Conservation (phyloP, 2,113 vertebrate species). For the Mus pahari region DNA sequence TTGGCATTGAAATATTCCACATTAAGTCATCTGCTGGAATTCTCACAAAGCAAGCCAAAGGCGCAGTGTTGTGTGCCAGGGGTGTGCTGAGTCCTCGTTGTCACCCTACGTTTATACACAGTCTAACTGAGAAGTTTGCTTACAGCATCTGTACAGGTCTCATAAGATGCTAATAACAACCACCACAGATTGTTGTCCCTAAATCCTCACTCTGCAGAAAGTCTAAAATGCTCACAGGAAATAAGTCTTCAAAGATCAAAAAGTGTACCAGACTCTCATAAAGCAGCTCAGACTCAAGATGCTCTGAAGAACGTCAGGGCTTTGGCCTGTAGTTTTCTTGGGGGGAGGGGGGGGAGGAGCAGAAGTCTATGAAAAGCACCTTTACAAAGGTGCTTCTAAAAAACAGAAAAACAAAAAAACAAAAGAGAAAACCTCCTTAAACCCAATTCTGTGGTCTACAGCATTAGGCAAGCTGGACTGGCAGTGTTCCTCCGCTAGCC, state of each 20-base stretch:
- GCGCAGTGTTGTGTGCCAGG: too few relatives aligned
- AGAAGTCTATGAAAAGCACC: neutral
- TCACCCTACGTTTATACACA: neutral
- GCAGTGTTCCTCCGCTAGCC: neutral
- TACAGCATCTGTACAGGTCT: neutral
- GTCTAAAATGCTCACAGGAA: conserved; percentile 2
- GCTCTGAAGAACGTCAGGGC: neutral
- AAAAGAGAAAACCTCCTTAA: neutral
- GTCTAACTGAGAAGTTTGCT: neutral
- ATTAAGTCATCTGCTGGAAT: neutral
- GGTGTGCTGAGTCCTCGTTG: neutral
- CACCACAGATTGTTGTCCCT: neutral
- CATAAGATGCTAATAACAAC: neutral
- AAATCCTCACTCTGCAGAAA: neutral
- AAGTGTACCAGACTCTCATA: neutral
- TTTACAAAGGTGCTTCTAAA: neutral
- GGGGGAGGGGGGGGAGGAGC: neutral
- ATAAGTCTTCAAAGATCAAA: neutral
- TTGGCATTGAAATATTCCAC: neutral
- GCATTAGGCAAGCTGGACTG: neutral
- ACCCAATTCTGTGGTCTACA: neutral
- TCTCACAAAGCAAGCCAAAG: neutral
- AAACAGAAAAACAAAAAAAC: neutral
- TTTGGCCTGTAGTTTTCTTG: neutral
- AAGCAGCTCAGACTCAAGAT: neutral